These are phyloP conservation scores for Coranthus polyacanthus DNA, from an alignment of 2,797 vertebrate species.

Conservation along the genomic window DNA sequence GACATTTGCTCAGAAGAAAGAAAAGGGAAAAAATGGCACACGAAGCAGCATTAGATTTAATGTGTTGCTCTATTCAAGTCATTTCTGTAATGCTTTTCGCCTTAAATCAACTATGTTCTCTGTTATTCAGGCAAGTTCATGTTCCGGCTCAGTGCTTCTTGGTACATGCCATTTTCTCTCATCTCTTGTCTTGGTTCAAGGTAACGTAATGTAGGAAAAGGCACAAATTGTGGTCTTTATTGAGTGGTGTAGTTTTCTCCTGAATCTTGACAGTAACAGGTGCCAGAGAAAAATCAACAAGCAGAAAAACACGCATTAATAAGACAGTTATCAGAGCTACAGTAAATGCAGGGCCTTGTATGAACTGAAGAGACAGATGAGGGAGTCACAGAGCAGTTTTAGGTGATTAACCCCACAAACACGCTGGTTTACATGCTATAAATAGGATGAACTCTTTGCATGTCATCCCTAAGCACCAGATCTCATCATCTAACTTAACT, in stretches of 20 bases:
- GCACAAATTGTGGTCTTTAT: neutral
- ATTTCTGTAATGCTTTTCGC: conserved; percentile 57
- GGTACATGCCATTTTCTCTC: neutral
- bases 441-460: neutral
- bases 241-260: neutral
- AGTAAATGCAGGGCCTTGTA: neutral
- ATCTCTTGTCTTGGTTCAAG: neutral
- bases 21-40: conserved; percentile 41
- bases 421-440: neutral
- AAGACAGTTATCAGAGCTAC: neutral
- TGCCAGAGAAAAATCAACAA: neutral
- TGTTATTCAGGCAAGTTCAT: conserved; percentile 1
- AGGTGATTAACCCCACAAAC: neutral
- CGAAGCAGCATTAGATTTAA: conserved; percentile 66
- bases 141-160: neutral
- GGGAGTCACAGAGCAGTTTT: neutral
- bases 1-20: conserved; percentile 74
- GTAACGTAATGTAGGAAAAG: neutral
- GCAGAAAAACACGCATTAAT: neutral
- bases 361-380: neutral
- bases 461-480: neutral
- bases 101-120: conserved; percentile 41
- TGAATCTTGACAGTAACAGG: neutral
- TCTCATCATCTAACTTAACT: too few species aligned
- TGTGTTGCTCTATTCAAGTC: conserved; percentile 50